Base-by-base conservation (phyloP, 2,113 vertebrate species). In the Cyprinodon tularosa region DNA sequence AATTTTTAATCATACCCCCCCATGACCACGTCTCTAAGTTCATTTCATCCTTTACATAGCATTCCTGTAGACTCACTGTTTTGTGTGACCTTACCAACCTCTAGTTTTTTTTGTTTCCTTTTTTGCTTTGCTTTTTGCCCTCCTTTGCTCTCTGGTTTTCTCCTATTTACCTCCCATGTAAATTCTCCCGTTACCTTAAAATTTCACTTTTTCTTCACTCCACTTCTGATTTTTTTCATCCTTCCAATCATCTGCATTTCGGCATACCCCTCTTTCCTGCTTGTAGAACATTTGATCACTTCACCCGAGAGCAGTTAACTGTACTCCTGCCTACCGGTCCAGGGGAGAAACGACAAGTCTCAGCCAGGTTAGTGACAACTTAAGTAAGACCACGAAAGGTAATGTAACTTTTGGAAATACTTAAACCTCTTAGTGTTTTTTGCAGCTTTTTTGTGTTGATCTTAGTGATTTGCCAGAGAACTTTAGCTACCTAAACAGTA, bases 361-460 rank as follows among this genome's bases (percentile, higher is more conserved):
- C 84, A 68, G 84, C 92, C 91, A 94, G 94, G 94, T 95, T 71
- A 94, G 94, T 94, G 87, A 84, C 82, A 68, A 66, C 66, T 42
- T 45, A 4, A 81, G 40, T 68, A 77, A 64, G 74, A 65, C 61
- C 44, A 50, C 57, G 39, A 50, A 62, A 57, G 64, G n/a, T 15
- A 38, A n/a, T 17, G 48, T 53, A 53, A 53, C 48, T 53, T 53
- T 15, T 14, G 3, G 17, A 53, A 53, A 17, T 20, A 53, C 17
- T 15, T 17, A 53, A 17, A 53, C 48, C 4, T 53, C 48, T 53
- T 14, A 2, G 2, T 29, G 29, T 17, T 53, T 53, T n/a, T 20
- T 57, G 50, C 17, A 8, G 50, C 50, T 1, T 5, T 57, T 57
- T 53, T n/a, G 1, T n/a, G 50, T 2, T 9, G 50, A 2, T 14